These are phyloP conservation scores for Manis crassicaudata DNA, from an alignment of 2,797 vertebrate genomes.

Conservation along the genomic window DNA sequence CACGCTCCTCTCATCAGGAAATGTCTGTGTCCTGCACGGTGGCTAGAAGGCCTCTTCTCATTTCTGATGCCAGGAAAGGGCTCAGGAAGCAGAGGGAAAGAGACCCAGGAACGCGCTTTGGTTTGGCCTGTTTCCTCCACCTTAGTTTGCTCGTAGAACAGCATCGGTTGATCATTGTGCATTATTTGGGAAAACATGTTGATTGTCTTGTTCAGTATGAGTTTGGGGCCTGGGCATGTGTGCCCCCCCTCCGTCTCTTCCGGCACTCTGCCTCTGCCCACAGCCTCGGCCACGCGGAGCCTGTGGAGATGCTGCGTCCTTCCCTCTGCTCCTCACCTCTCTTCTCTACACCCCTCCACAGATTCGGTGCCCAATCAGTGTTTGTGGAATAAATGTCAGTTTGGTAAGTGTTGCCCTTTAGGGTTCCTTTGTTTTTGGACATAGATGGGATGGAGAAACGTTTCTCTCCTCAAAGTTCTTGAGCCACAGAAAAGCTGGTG, in stretches of 20 bases:
- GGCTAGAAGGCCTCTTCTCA: too few relatives aligned
- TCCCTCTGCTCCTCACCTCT: neutral
- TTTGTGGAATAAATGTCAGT: neutral
- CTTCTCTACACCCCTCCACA: neutral
- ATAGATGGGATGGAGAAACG: neutral
- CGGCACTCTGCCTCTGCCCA: neutral
- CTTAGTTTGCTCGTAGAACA: neutral
- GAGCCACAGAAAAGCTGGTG: neutral
- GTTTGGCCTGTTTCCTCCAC: too few relatives aligned
- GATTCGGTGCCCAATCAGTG: fast-evolving
- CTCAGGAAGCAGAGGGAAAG: neutral
- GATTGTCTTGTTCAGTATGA: neutral
- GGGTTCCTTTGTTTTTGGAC: neutral
- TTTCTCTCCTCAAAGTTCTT: neutral
- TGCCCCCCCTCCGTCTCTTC: neutral
- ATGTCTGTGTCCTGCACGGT: fast-evolving
- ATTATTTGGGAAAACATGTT: neutral
- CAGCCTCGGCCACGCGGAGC: fast-evolving
- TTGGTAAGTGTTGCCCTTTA: neutral
- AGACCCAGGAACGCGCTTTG: fast-evolving
- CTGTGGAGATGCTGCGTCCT: fast-evolving
- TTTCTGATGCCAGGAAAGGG: fast-evolving
- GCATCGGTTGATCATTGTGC: neutral
- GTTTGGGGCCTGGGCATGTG: neutral
- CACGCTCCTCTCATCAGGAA: neutral